Base-by-base conservation (phyloP, 2,888 invertebrate species). In the Eupithecia insigniata region DNA sequence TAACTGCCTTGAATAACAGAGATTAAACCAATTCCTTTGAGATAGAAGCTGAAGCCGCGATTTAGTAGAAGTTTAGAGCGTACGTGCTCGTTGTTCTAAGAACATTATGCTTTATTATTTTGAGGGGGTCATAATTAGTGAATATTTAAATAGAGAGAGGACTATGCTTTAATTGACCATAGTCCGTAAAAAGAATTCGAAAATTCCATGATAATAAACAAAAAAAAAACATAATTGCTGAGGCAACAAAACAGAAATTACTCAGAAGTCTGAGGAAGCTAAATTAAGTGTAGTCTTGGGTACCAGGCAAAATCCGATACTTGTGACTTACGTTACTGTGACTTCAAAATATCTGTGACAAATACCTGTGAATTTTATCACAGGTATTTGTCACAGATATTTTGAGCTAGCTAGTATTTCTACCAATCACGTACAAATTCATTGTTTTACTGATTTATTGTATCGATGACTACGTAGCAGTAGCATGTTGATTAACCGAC, bases 1-100 rank as follows among this genome's bases (percentile, higher is more conserved):
- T 73, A 83, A 76, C 73, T 77, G 78, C 84, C 85, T 87, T 84
- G 84, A 84, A 81, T 80, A 77, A 78, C 81, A 79, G 79, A 82
- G 82, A 86, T 83, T 79, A 81, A 79, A 80, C 81, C 79, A 76
- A 77, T 73, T 73, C 65, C 62, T 72, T 55, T 34, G 71, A 73
- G 75, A 71, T 68, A 46, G 61, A 62, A 32, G 32, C 32, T 14
- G 67, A 81, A 81, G 81, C 82, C 80, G 83, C 81, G 80, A 80
- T 82, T 84, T 82, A 67, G 69, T 72, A 65, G 60, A 55, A 66
- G 55, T 65, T 61, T 55, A 65, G 55, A 36, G 46, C 60, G 71
- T 72, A 67, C 67, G 72, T 74, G 71, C 39, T 75, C 67, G 72
- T 77, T 70, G 65, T 58, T 66, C 66, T 65, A 30, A 69, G 46